Evolutionary conservation across 2,888 invertebrate species (phyloP).

Genomic region (Norana najaformis): DNA sequence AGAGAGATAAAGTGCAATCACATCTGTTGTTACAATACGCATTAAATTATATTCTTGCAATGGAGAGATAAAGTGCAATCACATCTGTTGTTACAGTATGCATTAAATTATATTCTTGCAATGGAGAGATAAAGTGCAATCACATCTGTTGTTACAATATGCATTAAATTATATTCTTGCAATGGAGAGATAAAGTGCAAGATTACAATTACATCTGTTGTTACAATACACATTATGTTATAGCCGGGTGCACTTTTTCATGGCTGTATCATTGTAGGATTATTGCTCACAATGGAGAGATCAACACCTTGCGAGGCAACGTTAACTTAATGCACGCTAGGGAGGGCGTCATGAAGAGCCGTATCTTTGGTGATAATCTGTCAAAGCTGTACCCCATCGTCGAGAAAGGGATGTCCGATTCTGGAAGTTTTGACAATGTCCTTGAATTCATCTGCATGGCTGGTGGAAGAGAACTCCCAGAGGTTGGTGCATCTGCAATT

Average conservation of each 20-base stretch:
- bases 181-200: not conserved
- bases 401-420: constrained; percentile 95
- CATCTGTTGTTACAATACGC: not conserved
- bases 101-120: no score
- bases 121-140: not conserved
- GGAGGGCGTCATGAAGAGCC: constrained; percentile 93
- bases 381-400: constrained; percentile 93
- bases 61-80: not conserved
- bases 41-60: no score
- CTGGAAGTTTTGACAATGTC: constrained; percentile 95
- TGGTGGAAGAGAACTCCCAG: constrained; percentile 84
- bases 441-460: constrained; percentile 93
- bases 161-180: no score
- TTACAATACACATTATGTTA: no score
- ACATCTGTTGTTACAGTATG: not conserved
- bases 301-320: constrained; percentile 96
- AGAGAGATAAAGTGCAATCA: not conserved
- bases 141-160: not conserved
- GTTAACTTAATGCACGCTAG: constrained; percentile 98
- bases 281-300: constrained; percentile 98
- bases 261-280: constrained; percentile 68
- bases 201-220: not conserved
- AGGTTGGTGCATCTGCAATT: constrained; percentile 65
- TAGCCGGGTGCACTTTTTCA: not conserved
- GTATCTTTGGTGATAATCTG: constrained; percentile 79